Base-by-base conservation (phyloP, 2,888 invertebrate genomes). In the Mamestra brassicae region DNA sequence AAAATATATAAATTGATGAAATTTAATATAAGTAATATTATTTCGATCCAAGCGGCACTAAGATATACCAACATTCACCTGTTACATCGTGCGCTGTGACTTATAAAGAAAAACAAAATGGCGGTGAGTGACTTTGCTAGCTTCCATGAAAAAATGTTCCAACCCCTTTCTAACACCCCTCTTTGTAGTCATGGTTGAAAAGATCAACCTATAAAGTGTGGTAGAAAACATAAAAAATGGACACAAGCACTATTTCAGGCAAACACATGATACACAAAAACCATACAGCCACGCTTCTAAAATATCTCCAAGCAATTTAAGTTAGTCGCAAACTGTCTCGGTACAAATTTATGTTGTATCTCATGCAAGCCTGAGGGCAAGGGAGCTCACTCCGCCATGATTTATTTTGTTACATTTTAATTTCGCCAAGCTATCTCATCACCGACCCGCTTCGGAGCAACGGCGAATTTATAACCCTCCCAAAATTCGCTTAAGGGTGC, bases 361-460 rank as follows among this genome's bases (percentile, higher is more conserved):
- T 85, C 88, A 87, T 70, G 86, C 77, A 63, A 60, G 88, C 88
- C 88, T 67, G 54, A 68, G 88, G 87, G 86, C 80, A 82, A 83
- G 78, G 83, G 80, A 74, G 81, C 84, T 86, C 88, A 84, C 85
- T 86, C 85, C 83, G 74, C 86, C 92, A 90, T 89, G 90, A 90
- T 91, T 92, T 91, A 93, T 93, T 92, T 87, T 87, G 92, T 93
- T 92, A 92, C 91, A 89, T 92, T 93, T 93, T 93, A 92, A 93
- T 93, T 93, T 93, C 87, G 88, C 87, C 88, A 87, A 88, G 92
- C 92, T 90, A 90, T 92, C 92, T 91, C 92, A 93, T 93, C 92
- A 88, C 84, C 83, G 75, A 80, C 77, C 81, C 76, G 86, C 84
- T 88, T 87, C 85, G 87, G 85, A 85, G 85, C 83, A 74, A 79